Evolutionary conservation across 2,888 invertebrate species (phyloP).

Genomic region (Noctua comes): DNA sequence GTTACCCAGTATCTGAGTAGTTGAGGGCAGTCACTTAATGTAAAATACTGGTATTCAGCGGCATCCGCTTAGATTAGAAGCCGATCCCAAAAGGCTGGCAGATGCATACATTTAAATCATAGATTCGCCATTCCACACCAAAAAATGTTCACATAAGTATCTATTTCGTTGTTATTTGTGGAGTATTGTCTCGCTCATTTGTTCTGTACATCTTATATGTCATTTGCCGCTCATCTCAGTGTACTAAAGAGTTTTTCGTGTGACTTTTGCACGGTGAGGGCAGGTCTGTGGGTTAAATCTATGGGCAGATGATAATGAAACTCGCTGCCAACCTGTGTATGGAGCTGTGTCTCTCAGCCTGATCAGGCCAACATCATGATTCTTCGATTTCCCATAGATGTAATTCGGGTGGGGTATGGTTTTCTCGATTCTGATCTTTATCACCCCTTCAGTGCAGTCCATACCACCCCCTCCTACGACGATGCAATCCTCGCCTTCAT

Average conservation of each 20-base stretch:
- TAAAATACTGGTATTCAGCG: not conserved
- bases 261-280: not conserved
- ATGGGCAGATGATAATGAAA: not conserved
- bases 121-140: not conserved
- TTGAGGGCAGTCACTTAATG: not conserved
- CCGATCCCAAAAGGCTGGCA: not conserved
- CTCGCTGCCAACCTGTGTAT: conserved; percentile 38
- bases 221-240: not conserved
- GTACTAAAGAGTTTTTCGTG: not conserved
- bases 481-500: conserved; percentile 48
- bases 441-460: conserved; percentile 49
- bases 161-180: not conserved
- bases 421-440: conserved; percentile 37
- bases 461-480: not conserved
- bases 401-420: conserved; percentile 53
- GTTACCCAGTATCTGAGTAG: not conserved
- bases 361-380: conserved; percentile 54
- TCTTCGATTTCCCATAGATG: not conserved
- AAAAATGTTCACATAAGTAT: not conserved
- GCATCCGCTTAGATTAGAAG: not conserved
- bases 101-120: not conserved
- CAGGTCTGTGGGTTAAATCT: not conserved
- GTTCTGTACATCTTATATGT: not conserved
- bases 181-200: not conserved
- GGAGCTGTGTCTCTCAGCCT: conserved; percentile 35